Base-by-base conservation (phyloP, 2,797 vertebrate genomes). In the Halcyon smyrnensis region DNA sequence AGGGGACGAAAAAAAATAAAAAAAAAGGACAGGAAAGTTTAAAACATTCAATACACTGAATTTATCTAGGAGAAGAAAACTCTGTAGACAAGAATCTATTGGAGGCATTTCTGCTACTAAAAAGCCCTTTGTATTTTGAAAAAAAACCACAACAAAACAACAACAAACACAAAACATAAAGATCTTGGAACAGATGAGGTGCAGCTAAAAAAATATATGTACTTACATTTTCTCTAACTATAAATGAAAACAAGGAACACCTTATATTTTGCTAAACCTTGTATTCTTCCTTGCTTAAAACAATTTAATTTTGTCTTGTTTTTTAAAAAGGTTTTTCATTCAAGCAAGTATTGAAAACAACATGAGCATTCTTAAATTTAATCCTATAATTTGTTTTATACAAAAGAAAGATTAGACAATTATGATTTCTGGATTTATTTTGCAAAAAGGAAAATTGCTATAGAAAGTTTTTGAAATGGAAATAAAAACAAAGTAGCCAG, bases 141-240 rank as follows among this genome's bases (percentile, higher is more conserved):
- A 46, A 59, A 43, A 43, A 43, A 18, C 15, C 16, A 15, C 41
- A 50, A 67, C 59, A 14, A 8, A 67, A 45, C 53, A 50, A 73
- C 48, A 51, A 51, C 9, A 51, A 51, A 28, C 27, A 51, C 15
- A 63, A 14, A 1, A 1, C 0, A 0, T 39, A 64, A 34, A 63
- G 17, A 27, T 39, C 30, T 75, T 50, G 3, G 54, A 36, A 28
- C 12, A 57, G 41, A 65, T 11, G 79, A 91, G 30, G 36, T 50
- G 21, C 17, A 87, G 9, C 17, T 46, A 65, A 14, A 51, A 91
- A 76, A 87, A 41, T 0, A 9, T 6, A 12, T 8, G 1, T 32
- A 3, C 18, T 67, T 73, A 13, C 5, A 80, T 46, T 85, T 87
- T 69, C 12, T 87, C 12, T 60, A 45, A 59, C 18, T 57, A 50